phyloP scores from a whole-genome alignment of 2,797 vertebrate species.

The Acrossocheilus fasciatus region DNA sequence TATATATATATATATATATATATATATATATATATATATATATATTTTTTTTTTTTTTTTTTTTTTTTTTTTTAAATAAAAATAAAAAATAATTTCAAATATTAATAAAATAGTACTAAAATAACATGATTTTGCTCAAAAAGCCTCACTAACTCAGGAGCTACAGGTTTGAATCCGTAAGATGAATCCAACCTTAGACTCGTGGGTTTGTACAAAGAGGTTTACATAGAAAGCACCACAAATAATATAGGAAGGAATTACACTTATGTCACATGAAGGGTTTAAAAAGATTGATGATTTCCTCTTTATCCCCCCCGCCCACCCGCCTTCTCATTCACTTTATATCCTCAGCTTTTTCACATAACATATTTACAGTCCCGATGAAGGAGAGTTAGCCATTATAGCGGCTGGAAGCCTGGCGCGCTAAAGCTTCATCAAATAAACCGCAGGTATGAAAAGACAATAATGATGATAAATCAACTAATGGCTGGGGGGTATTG shows the following conservation, averaged over 20 bases:
- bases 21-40: too few species aligned
- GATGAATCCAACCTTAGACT: not conserved
- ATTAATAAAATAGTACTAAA: not conserved
- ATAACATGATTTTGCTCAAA: not conserved
- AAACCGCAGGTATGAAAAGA: constrained; percentile 56
- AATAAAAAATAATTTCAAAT: not conserved
- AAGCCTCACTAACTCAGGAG: not conserved
- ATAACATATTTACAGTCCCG: constrained; percentile 34
- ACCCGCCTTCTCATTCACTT: constrained; percentile 10
- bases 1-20: too few species aligned
- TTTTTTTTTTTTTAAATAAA: not conserved
- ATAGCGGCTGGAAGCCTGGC: constrained; percentile 25
- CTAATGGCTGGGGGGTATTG: constrained; percentile 50
- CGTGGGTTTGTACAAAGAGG: not conserved
- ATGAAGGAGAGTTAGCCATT: constrained; percentile 39
- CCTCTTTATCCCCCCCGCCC: not conserved
- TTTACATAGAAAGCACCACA: not conserved
- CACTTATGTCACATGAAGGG: not conserved
- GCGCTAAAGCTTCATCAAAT: constrained; percentile 58
- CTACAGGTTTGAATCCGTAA: not conserved
- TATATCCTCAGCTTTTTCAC: constrained; percentile 38
- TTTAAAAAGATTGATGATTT: constrained; percentile 13
- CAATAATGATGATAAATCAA: constrained; percentile 61
- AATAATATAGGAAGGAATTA: constrained; percentile 4
- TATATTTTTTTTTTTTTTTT: too few species aligned